Base-by-base conservation (phyloP, 2,888 invertebrate genomes). In the Gari tellinella region DNA sequence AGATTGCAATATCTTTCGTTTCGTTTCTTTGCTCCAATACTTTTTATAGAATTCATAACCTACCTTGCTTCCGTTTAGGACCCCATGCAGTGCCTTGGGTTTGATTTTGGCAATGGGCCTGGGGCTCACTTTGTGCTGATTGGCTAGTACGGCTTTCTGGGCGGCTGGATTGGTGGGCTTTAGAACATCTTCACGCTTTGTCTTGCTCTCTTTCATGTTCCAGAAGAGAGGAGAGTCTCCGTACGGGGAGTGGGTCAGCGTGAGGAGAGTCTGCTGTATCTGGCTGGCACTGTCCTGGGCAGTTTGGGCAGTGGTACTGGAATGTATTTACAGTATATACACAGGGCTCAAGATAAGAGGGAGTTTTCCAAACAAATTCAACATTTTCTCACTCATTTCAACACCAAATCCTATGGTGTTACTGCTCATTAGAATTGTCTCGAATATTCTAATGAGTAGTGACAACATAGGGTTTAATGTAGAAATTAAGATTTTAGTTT, bases 221-320 rank as follows among this genome's bases (percentile, higher is more conserved):
- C 95, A 95, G 91, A 96, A 95, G 0, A 98, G 94, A 0, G 96
- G 95, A 40, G 95, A 95, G 90, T 97, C 96, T 0, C 97, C 97
- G 88, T 96, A 98, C 0, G 97, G 97, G 0, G 96, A 94, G 0
- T 95, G 95, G 0, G 96, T 95, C 15, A 89, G 86, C 46, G 88
- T 57, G 23, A 92, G 69, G 64, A 92, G 92, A 55, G 93, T 92
- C 72, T 93, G 91, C 41, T 95, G 94, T 63, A 96, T 91, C 25
- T 96, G 95, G 89, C 95, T 95, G 76, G 96, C 95, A 25, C 75
- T 77, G 19, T 77, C 66, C n/a, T 56, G 75, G 14, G 74, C 56
- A 15, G 77, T 63, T 10, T 31, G 31, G 21, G n/a, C 14, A 2
- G n/a, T 38, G 3, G 17, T n/a, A 5, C 17, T 49, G 10, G 5